Percentiles rank a stretch among this genome's conserved stretches.
Evolutionary conservation across 2,797 vertebrate genomes (phyloP).

Genomic region (Cossypha polioptera): DNA sequence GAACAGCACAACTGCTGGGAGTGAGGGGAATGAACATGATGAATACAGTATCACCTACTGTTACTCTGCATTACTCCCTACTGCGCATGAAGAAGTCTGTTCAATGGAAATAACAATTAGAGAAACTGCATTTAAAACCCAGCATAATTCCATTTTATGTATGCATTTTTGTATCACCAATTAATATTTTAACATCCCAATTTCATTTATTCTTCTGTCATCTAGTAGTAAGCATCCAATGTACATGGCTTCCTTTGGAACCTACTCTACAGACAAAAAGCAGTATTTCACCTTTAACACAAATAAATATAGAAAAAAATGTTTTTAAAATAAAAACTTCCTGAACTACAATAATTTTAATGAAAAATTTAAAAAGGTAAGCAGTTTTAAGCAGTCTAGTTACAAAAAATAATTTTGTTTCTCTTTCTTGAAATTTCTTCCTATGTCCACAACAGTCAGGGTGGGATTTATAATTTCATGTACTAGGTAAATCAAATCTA

Average conservation of each 20-base stretch:
- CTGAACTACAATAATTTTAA: neutral
- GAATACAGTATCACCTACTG: neutral
- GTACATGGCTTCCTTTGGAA: neutral
- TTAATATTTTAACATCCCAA: neutral
- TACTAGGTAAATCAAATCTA: neutral
- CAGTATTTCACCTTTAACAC: neutral
- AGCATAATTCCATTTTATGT: neutral
- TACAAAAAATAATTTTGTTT: neutral
- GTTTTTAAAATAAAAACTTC: neutral
- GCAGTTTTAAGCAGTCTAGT: neutral
- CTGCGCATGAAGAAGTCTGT: neutral
- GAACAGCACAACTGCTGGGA: neutral
- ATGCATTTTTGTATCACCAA: neutral
- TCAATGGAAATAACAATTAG: neutral
- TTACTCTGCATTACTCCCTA: neutral
- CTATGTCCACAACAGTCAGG: neutral
- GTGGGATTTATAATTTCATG: neutral
- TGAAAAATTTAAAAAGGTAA: neutral
- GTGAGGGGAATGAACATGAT: neutral
- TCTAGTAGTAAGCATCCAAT: neutral
- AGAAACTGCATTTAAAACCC: neutral
- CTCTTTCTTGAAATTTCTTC: neutral
- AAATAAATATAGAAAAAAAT: neutral
- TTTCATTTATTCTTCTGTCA: neutral
- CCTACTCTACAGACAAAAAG: neutral